phyloP scores from a whole-genome alignment of 2,888 invertebrate species.

The Elaeidobius kamerunicus region DNA sequence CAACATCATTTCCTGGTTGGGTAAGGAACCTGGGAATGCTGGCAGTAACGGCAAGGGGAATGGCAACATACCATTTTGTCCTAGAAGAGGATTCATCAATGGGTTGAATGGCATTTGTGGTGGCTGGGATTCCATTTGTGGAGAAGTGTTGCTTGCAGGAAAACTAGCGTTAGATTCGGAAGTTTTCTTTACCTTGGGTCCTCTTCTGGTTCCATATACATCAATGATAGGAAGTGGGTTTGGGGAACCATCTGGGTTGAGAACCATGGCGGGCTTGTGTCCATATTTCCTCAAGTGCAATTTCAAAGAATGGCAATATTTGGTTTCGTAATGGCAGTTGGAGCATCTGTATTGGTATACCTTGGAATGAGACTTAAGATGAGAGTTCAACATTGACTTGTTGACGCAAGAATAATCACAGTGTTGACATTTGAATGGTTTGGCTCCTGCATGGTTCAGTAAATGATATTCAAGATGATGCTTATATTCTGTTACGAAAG shows the following conservation, averaged over 20 bases:
- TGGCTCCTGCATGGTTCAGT: constrained; percentile 90
- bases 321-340: constrained; percentile 94
- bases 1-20: constrained; percentile 40
- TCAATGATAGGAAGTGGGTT: constrained; percentile 87
- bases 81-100: constrained; percentile 33
- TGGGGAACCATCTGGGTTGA: constrained; percentile 85
- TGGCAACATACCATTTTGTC: constrained; percentile 33
- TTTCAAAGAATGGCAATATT: constrained; percentile 97
- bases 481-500: constrained; percentile 97
- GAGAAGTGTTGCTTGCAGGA: constrained; percentile 2
- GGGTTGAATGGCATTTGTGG: constrained; percentile 27
- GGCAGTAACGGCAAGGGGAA: constrained; percentile 38
- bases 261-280: constrained; percentile 87
- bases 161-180: constrained; percentile 11
- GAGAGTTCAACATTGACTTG: constrained; percentile 98
- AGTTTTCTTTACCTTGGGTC: constrained; percentile 61
- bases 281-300: constrained; percentile 88
- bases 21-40: constrained; percentile 19
- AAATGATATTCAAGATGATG: constrained; percentile 98
- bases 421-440: constrained; percentile 90
- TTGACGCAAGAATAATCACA: constrained; percentile 93
- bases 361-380: constrained; percentile 92
- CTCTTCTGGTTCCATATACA: constrained; percentile 85
- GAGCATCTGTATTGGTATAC: constrained; percentile 91
- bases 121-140: constrained; percentile 15